Percentiles rank a stretch among this genome's conserved stretches.
Evolutionary conservation across 2,113 vertebrate species (phyloP).

Genomic region (Tupaia chinensis): DNA sequence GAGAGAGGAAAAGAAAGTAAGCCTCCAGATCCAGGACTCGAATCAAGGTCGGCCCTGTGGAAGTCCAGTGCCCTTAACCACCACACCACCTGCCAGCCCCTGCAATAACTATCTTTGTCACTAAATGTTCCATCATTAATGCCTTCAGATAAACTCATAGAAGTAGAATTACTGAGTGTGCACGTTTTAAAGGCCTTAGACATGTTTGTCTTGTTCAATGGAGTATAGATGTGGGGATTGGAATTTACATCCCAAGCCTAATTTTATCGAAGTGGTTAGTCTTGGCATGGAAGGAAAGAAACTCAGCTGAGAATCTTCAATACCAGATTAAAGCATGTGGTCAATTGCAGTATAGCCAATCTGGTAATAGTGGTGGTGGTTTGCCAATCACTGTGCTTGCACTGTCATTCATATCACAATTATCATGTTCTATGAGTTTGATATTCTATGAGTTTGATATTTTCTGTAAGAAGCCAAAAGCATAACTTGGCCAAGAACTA

Average conservation of each 20-base stretch:
- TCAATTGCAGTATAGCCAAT: not conserved
- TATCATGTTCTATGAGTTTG: not conserved
- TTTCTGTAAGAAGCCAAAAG: not conserved
- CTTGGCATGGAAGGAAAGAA: slow-evolving; percentile 26
- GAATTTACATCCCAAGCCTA: slow-evolving; percentile 34
- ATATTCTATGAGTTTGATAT: not conserved
- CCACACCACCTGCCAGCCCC: no score
- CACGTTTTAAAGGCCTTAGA: slow-evolving; percentile 17
- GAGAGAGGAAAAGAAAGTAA: no score
- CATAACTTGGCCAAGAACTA: slow-evolving; percentile 35
- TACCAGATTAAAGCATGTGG: slow-evolving; percentile 13
- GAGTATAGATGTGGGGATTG: slow-evolving; percentile 12
- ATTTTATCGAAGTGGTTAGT: slow-evolving; percentile 21
- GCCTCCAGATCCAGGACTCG: no score
- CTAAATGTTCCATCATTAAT: slow-evolving; percentile 25
- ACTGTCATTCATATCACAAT: not conserved
- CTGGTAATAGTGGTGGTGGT: not conserved
- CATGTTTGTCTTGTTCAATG: slow-evolving; percentile 11
- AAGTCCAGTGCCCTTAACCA: no score
- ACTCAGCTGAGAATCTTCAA: slow-evolving; percentile 1
- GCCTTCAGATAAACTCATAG: slow-evolving; percentile 51
- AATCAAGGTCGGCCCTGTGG: no score
- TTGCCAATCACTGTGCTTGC: not conserved
- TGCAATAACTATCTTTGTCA: not conserved
- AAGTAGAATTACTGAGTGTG: slow-evolving; percentile 4